Evolutionary conservation across 2,888 invertebrate species (phyloP).

Genomic region (Euplagia quadripunctaria): DNA sequence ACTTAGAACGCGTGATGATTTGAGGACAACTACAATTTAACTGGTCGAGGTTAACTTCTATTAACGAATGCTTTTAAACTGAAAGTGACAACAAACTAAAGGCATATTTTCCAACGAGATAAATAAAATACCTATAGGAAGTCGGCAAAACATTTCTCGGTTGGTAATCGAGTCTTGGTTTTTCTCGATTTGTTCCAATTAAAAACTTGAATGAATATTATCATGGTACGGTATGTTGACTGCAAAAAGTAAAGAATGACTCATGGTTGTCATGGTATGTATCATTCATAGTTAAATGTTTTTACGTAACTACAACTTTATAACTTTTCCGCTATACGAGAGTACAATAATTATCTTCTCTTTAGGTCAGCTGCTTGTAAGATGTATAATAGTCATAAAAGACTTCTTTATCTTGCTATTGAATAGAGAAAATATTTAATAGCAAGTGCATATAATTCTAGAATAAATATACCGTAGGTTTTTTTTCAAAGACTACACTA

Average conservation of each 20-base stretch:
- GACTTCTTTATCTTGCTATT: too few relatives aligned
- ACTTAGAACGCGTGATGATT: neutral
- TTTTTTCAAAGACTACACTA: too few relatives aligned
- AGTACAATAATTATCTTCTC: neutral
- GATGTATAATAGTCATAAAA: too few relatives aligned
- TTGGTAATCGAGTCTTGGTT: neutral
- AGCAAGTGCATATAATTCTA: too few relatives aligned
- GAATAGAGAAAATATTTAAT: too few relatives aligned
- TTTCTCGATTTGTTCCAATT: neutral
- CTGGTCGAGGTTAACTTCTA: slow-evolving; percentile 19
- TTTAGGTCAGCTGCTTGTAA: neutral
- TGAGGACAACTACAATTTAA: neutral
- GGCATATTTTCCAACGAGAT: neutral
- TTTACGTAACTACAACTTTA: neutral
- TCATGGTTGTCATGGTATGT: neutral
- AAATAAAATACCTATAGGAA: neutral
- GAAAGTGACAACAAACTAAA: slow-evolving; percentile 7
- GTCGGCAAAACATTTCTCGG: neutral
- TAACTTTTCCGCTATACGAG: neutral
- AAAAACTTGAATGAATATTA: neutral
- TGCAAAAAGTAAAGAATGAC: neutral
- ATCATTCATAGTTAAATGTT: neutral
- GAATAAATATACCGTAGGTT: too few relatives aligned
- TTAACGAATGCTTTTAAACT: slow-evolving; percentile 11
- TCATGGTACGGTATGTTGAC: neutral